A percentile compares a stretch with the other conserved stretches of the same genome.
Conservation (phyloP, 2,113 vertebrate species). For the Cyanistes caeruleus region DNA sequence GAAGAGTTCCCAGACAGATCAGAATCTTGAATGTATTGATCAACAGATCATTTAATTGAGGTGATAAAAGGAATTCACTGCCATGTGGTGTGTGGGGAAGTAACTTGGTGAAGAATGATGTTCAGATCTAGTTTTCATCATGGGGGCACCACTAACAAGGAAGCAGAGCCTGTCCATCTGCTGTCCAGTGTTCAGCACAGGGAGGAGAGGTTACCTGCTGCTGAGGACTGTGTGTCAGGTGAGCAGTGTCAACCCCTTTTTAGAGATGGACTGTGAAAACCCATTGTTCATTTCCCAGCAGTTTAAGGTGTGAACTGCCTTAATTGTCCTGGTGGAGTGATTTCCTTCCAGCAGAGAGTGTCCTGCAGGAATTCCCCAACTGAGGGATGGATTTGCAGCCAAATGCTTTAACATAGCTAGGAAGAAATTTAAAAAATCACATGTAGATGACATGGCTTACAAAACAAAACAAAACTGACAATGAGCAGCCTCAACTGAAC, state of each 20-base stretch:
- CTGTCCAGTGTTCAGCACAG: not conserved
- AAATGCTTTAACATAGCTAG: not conserved
- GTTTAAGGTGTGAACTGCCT: not conserved
- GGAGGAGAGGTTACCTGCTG: not conserved
- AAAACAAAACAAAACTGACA: not conserved
- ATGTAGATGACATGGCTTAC: not conserved
- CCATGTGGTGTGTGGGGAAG: not conserved
- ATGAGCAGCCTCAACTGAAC: not conserved
- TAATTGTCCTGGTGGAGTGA: not conserved
- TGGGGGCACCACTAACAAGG: fast-evolving
- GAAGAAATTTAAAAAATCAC: not conserved
- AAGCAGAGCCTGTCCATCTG: not conserved
- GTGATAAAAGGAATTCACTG: not conserved
- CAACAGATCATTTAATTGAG: not conserved
- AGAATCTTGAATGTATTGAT: not conserved
- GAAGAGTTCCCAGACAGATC: not conserved
- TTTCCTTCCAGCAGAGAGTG: not conserved
- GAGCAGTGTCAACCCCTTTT: fast-evolving
- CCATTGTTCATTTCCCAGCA: not conserved
- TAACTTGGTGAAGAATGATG: not conserved
- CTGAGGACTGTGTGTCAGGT: not conserved
- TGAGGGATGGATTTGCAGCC: not conserved
- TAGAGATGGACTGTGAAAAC: not conserved
- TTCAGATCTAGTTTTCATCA: not conserved
- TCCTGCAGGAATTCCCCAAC: not conserved